Evolutionary conservation across 2,797 vertebrate genomes (phyloP), one percentile per base, ranked within the genome.

Genomic region (Pseudochaenichthys georgianus): DNA sequence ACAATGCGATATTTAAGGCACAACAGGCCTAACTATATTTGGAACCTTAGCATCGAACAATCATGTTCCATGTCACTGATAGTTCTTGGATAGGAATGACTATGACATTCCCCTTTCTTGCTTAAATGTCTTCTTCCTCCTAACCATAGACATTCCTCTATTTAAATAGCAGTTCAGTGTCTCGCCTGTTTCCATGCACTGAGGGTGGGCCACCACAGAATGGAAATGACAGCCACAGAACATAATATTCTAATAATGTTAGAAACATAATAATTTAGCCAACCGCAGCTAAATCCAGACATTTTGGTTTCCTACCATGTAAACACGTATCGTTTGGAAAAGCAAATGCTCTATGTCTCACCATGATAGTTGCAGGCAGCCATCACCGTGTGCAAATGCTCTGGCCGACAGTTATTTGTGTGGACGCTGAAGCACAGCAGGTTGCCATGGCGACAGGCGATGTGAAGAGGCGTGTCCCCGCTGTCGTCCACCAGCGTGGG

Each of bases 381-480:
- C 77, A 99, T 95, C 75, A 96, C 87, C 0, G 92, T 42, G 1
- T 91, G 82, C 7, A 98, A 94, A 47, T 96, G 94, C 34, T 94
- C 94, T 0, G 90, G 84, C 46, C 88, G 92, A 63, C 91, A 89
- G 88, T 90, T 86, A 88, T 98, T 96, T 0, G 96, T 97, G 77
- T 99, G 94, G 82, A 98, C 94, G 2, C 96, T 95, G 82, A 99
- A 96, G 2, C 96, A 96, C 51, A 84, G 68, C 67, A 98, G 92
- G 43, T 96, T 96, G 16, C 98, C 98, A 1, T 95, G 95, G 70
- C 96, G 96, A 88, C 97, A 99, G 77, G 97, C 96, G 0, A 99
- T 97, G 90, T 99, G 98, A 59, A 99, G 94, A 0, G 98, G 93
- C 0, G 97, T 97, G 91, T 99, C 97, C 51, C 98, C 98, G 51